Conservation (phyloP, 2,797 vertebrate genomes). For the Acomys russatus region DNA sequence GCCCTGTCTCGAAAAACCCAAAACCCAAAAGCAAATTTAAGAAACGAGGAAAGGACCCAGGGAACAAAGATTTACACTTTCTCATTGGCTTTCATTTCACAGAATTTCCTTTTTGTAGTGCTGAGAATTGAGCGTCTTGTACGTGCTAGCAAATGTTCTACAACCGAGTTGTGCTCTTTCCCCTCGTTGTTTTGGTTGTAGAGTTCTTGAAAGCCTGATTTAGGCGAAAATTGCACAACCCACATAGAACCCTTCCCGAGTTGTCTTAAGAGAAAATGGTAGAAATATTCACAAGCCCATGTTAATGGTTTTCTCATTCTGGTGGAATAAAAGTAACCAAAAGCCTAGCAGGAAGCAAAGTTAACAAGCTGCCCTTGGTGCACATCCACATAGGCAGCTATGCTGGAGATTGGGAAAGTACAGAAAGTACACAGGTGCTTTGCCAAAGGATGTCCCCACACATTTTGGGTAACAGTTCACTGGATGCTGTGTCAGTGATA, state of each 20-base stretch:
- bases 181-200: not conserved
- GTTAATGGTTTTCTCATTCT: not conserved
- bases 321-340: not conserved
- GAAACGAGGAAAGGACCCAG: not conserved
- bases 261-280: slow-evolving; percentile 10
- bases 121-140: not conserved
- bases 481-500: not conserved
- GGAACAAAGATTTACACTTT: not conserved
- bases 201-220: not conserved
- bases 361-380: not conserved
- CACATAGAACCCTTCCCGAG: not conserved
- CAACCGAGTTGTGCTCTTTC: not conserved
- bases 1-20: not conserved
- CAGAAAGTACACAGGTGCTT: not conserved
- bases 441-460: not conserved
- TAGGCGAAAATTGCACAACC: slow-evolving; percentile 31
- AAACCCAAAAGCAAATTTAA: not conserved
- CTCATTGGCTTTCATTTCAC: not conserved
- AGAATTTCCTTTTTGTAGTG: not conserved
- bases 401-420: slow-evolving; percentile 12
- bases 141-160: not conserved
- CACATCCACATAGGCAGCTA: not conserved
- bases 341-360: not conserved
- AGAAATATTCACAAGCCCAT: not conserved
- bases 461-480: not conserved